Evolutionary conservation across 1,140 invertebrate genomes (phyloP).

Genomic region (Aphelenchoides avenae): DNA sequence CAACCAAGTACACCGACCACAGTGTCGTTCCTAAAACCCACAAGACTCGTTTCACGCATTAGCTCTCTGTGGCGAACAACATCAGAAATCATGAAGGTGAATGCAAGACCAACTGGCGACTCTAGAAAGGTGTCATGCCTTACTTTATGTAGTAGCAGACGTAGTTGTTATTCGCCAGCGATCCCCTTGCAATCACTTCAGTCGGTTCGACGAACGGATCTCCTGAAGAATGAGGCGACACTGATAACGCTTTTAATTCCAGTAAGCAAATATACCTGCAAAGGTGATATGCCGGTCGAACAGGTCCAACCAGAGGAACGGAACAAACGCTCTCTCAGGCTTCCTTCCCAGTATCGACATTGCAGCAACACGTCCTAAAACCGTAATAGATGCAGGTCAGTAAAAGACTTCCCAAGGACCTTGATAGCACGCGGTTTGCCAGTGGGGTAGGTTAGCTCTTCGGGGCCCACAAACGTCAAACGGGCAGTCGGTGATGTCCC

Average conservation of each 20-base stretch:
- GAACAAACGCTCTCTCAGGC: not conserved
- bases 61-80: no score
- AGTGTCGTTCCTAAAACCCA: no score
- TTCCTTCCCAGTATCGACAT: constrained; percentile 2
- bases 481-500: constrained; percentile 6
- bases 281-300: constrained; percentile 11
- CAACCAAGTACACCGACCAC: no score
- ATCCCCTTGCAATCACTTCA: constrained; percentile 8
- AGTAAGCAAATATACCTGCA: no score
- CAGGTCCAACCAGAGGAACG: constrained; percentile 11
- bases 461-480: not conserved
- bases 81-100: no score
- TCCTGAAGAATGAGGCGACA: no score
- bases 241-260: no score
- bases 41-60: no score
- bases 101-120: no score
- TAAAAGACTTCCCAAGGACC: not conserved
- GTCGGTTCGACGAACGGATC: not conserved
- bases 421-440: constrained; percentile 12
- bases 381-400: not conserved
- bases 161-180: constrained; percentile 5
- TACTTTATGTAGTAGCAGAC: constrained; percentile 7
- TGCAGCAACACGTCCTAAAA: constrained; percentile 3
- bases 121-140: no score
- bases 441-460: constrained; percentile 13